Base-by-base conservation (phyloP, 2,888 invertebrate species). In the Criorhina ranunculi region DNA sequence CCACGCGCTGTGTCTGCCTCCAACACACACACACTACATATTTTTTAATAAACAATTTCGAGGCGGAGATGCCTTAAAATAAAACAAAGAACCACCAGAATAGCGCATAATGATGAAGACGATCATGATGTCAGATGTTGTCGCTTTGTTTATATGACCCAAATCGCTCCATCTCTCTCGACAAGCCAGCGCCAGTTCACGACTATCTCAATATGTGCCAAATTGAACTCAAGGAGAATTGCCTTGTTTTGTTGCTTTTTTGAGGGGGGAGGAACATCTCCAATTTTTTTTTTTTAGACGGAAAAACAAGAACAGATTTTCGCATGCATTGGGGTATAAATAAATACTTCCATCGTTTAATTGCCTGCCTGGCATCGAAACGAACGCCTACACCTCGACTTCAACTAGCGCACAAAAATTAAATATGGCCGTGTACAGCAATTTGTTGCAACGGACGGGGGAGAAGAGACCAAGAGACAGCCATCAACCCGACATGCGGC, bases 51-150 rank as follows among this genome's bases (percentile, higher is more conserved):
- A 64, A 51, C 64, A 64, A 67, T 15, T 35, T 15, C 24, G 24
- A 24, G n/a, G 33, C 15, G 53, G 53, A 15, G 15, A 37, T 33
- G 19, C 17, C 24, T 17, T 17, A 35, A 49, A 70, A 57, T 11
- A 67, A 37, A 72, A 66, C 42, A 72, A 79, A 66, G 55, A 59
- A 31, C 8, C 7, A 57, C 62, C 17, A 60, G 62, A 60, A 78
- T 46, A 79, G 53, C 53, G 29, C 70, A 70, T 35, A 51, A 49
- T 49, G 67, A 57, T 42, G 35, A 29, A 42, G 55, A 60, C 49
- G 69, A 75, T 79, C 83, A 59, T 66, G 64, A 60, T 80, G 80
- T 80, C 75, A 80, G 57, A 70, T 55, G 69, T 60, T 82, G 44
- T 35, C 12, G 17, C n/a, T 7, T 33, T 51, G 72, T 78, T 73